Evolutionary conservation across 2,113 vertebrate genomes (phyloP), one percentile per base, ranked within the genome.

Genomic region (Laticauda laticaudata): DNA sequence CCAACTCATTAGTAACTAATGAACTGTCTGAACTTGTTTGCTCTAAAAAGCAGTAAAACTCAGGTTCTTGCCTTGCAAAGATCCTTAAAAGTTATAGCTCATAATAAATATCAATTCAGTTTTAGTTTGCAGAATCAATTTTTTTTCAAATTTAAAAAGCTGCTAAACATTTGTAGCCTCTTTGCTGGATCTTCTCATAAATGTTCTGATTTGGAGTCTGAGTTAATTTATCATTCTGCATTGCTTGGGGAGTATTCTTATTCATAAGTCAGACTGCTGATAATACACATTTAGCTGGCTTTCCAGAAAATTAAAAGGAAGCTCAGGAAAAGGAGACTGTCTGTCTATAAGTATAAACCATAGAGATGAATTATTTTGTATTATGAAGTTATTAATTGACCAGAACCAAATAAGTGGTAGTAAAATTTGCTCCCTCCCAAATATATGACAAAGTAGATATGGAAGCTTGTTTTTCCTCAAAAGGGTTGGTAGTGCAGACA

Each of bases 121-220:
- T 75, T 75, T 34, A 75, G 69, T 81, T 81, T 81, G 75, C 34
- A 81, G 34, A 81, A 81, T 43, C 34, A 81, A 9, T 21, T 3
- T 21, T 43, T 21, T 81, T 81, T 81, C 15, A 7, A 81, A 81
- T 21, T 81, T 81, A 43, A 43, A 43, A 39, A 81, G 18, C 75
- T 21, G 6, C 75, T 43, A 81, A 81, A 81, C 34, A 81, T 81
- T 43, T 81, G 34, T 81, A 21, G 75, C 18, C 75, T 43, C 18
- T 81, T 81, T 81, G 34, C 75, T 81, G 75, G 34, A 81, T 81
- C 18, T 1, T 81, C 39, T 43, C 43, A 81, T 81, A 81, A 81
- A 81, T 81, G 18, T 21, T 43, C 54, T 95, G 94, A 94, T 94
- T 89, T 95, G 88, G 15, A 88, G 57, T 61, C 18, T 81, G 34